Evolutionary conservation across 2,888 invertebrate species (phyloP).

Genomic region (Ophion obscuratus): DNA sequence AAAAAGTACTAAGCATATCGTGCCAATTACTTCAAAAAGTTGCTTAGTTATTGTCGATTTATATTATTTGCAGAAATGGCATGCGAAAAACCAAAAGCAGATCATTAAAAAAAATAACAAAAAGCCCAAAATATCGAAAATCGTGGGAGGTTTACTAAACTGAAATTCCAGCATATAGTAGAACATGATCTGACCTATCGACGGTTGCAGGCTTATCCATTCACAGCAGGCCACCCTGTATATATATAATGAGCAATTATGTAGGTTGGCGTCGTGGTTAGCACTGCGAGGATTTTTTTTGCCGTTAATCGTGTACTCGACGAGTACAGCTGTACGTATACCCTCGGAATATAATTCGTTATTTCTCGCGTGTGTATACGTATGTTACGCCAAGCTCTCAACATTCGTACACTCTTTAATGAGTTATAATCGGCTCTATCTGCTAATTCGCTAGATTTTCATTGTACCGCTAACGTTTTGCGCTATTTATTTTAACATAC

Average conservation of each 20-base stretch:
- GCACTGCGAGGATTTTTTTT: constrained; percentile 64
- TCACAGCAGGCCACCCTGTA: not conserved
- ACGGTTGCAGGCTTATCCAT: too few relatives aligned
- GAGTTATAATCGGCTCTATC: constrained; percentile 29
- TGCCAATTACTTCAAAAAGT: too few relatives aligned
- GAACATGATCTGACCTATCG: too few relatives aligned
- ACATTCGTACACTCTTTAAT: constrained; percentile 27
- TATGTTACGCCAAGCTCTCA: not conserved
- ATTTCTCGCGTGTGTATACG: constrained; percentile 24
- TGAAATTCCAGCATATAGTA: too few relatives aligned
- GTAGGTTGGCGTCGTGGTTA: constrained; percentile 65
- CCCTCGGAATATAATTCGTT: constrained; percentile 4
- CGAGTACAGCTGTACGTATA: constrained; percentile 6
- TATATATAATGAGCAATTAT: constrained; percentile 57
- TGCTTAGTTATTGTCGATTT: too few relatives aligned
- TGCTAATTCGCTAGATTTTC: constrained; percentile 31
- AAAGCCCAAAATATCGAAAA: too few relatives aligned
- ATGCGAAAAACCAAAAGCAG: too few relatives aligned
- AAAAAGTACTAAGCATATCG: too few relatives aligned
- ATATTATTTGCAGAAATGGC: too few relatives aligned
- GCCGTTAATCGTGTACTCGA: constrained; percentile 62
- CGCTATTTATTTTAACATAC: constrained; percentile 32
- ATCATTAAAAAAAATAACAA: too few relatives aligned
- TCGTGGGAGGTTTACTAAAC: too few relatives aligned
- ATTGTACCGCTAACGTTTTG: constrained; percentile 36